Base-by-base conservation (phyloP, 2,888 invertebrate species). In the Melitaea athalia region DNA sequence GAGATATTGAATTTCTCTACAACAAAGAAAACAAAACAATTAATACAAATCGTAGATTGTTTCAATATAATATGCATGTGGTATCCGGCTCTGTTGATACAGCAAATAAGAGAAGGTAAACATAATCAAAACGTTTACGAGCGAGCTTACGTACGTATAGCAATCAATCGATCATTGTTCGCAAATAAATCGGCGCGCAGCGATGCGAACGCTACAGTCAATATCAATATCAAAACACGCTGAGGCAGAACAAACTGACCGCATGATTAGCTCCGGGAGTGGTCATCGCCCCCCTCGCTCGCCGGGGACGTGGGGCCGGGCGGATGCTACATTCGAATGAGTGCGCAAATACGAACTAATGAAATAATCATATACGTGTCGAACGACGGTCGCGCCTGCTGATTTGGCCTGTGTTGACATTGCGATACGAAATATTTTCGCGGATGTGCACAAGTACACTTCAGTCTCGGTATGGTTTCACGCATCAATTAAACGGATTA, bases 1-100 rank as follows among this genome's bases (percentile, higher is more conserved):
- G 97, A 69, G 97, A 97, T 92, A 97, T 96, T 79, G 97, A 97
- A 92, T 95, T 97, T 86, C 96, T 94, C 97, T 97, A 95, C 50
- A 91, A 91, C 87, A 89, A 88, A 57, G 75, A 79, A 78, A 79
- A 75, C 53, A 67, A 47, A 55, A n/a, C 24, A 11, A 53, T 66
- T 38, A 66, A 43, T 33, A 63, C 15, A 65, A 69, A 31, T 49
- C 57, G 49, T 64, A 72, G 59, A 69, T 67, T 42, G 64, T 61
- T 64, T 45, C 64, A 61, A 59, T 68, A 66, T 61, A 65, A 45
- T 64, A 71, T 74, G 72, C 72, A 72, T 59, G 71, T 66, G 62
- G 70, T 67, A 85, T 80, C 78, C 78, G 77, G 77, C 81, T 66
- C 81, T 85, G 85, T 85, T 84, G 78, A 83, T 79, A 82, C 78